phyloP scores from a whole-genome alignment of 2,888 invertebrate species.

The Philhelius pedissequus region DNA sequence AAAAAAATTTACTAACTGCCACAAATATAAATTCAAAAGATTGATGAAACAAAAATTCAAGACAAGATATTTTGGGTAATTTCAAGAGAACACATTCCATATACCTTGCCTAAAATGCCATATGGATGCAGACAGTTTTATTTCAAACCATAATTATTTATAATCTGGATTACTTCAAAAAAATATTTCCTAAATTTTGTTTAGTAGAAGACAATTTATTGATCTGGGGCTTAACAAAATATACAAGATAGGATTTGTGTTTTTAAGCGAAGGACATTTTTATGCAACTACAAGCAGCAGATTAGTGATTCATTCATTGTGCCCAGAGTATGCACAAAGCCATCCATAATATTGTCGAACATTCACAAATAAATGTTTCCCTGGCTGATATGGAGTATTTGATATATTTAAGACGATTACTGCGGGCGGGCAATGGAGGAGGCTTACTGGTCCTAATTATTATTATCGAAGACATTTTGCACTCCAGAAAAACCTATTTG shows the following conservation, averaged over 20 bases:
- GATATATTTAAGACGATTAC: conserved; percentile 58
- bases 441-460: conserved; percentile 56
- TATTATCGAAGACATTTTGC: conserved; percentile 40
- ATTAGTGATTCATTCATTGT: conserved; percentile 24
- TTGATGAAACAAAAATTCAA: not conserved
- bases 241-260: conserved; percentile 14
- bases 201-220: conserved; percentile 48
- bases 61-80: not conserved
- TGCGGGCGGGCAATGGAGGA: conserved; percentile 54
- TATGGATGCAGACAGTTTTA: conserved; percentile 50
- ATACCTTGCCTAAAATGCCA: conserved; percentile 25
- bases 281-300: conserved; percentile 13
- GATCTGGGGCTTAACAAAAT: not conserved
- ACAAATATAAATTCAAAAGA: not conserved
- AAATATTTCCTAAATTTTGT: not conserved
- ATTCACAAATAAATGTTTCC: conserved; percentile 4
- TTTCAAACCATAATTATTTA: conserved; percentile 38
- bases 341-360: not conserved
- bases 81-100: not conserved
- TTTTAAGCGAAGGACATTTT: conserved; percentile 12
- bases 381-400: conserved; percentile 22
- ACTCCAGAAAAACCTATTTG: conserved; percentile 46
- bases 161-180: conserved; percentile 31
- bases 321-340: not conserved
- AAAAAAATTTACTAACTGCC: not conserved